phyloP scores from a whole-genome alignment of 2,888 invertebrate genomes.

The Atethmia centrago region DNA sequence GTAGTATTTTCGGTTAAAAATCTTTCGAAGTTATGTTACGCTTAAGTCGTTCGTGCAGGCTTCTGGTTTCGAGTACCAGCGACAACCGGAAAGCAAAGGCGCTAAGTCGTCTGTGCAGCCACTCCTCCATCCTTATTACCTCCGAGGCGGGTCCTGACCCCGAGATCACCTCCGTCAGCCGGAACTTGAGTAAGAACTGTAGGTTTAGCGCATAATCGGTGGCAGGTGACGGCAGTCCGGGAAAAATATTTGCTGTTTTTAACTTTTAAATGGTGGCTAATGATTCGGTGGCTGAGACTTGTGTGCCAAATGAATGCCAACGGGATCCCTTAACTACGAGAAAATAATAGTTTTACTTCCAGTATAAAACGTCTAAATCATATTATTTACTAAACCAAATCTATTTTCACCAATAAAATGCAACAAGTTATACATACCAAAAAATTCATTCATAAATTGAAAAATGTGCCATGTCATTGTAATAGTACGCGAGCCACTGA shows the following conservation, averaged over 20 bases:
- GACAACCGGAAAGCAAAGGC: not conserved
- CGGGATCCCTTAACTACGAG: no score
- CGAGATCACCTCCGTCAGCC: not conserved
- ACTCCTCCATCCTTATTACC: slow-evolving; percentile 4
- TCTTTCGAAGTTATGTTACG: not conserved
- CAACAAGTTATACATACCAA: not conserved
- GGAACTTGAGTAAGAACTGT: not conserved
- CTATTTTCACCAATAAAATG: not conserved
- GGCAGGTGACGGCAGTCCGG: not conserved
- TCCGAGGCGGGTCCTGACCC: not conserved
- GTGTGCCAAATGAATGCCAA: not conserved
- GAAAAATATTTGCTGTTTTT: not conserved
- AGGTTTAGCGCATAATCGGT: not conserved
- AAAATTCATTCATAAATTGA: slow-evolving; percentile 3
- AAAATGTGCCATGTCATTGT: slow-evolving; percentile 41
- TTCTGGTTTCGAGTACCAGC: no score
- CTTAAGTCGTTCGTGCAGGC: not conserved
- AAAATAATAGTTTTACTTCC: not conserved
- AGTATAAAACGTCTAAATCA: not conserved
- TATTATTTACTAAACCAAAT: not conserved
- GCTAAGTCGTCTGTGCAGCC: not conserved
- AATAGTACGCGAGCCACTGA: slow-evolving; percentile 33
- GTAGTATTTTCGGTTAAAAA: not conserved
- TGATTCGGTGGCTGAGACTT: not conserved
- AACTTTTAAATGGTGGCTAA: no score